Evolutionary conservation across 1,140 invertebrate species (phyloP).

Genomic region (Drosophila teissieri): DNA sequence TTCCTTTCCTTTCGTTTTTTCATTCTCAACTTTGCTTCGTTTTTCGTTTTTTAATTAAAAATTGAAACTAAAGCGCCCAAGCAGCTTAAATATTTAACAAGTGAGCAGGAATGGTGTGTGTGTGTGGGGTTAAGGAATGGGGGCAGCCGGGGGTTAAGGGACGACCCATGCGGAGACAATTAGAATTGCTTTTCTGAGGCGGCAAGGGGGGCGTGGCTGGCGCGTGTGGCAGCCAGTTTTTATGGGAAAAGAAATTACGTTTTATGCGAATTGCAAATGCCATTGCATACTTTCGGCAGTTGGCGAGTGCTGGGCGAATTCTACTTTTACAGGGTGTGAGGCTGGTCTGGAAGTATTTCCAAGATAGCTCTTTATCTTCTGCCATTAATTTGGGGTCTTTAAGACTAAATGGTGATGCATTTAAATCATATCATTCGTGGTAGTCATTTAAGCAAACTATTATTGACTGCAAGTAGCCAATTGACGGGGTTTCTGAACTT

Average conservation of each 20-base stretch:
- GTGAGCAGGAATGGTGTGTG: slow-evolving; percentile 6
- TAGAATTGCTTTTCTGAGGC: slow-evolving; percentile 28
- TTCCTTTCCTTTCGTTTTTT: slow-evolving; percentile 1
- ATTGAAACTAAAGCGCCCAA: slow-evolving; percentile 57
- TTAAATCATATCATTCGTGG: not conserved
- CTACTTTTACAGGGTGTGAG: not conserved
- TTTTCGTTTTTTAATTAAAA: slow-evolving; percentile 66
- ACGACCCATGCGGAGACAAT: slow-evolving; percentile 33
- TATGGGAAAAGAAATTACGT: slow-evolving; percentile 12
- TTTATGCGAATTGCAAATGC: slow-evolving; percentile 29
- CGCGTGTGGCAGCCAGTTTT: slow-evolving; percentile 17
- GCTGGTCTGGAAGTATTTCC: not conserved
- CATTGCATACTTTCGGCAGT: slow-evolving; percentile 20
- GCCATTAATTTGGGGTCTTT: not conserved
- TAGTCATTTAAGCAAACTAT: too few species aligned
- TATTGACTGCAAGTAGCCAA: not conserved
- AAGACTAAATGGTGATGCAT: not conserved
- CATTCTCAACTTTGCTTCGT: slow-evolving; percentile 33
- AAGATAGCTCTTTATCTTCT: not conserved
- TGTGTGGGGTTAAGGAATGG: not conserved
- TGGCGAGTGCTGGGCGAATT: not conserved
- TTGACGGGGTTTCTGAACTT: not conserved
- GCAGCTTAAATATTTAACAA: slow-evolving; percentile 56
- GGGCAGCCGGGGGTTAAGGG: not conserved
- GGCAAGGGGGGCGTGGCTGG: not conserved